These are phyloP conservation scores for Chelonoidis abingdonii DNA, from an alignment of 2,113 vertebrate species.

Conservation along the genomic window DNA sequence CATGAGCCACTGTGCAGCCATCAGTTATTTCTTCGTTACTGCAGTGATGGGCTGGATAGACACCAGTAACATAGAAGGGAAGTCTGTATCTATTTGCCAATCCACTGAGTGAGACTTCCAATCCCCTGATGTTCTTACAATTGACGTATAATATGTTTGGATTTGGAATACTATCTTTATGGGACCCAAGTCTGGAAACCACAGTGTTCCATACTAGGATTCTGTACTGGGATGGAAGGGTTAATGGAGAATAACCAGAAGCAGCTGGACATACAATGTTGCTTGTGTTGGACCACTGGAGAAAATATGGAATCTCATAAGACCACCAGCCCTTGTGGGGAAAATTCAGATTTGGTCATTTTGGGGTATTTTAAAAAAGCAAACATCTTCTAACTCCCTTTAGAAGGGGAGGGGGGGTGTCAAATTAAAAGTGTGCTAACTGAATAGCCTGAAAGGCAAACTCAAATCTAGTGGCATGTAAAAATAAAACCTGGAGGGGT, in stretches of 20 bases:
- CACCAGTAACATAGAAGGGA: slow-evolving; percentile 2
- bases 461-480: not conserved
- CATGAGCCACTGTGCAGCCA: slow-evolving; percentile 15
- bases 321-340: not conserved
- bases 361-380: not conserved
- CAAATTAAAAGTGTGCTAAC: not conserved
- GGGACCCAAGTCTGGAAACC: not conserved
- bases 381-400: not conserved
- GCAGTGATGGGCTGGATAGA: not conserved
- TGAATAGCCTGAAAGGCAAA: not conserved
- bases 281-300: not conserved
- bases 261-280: not conserved
- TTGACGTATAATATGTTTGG: not conserved
- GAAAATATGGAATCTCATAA: not conserved
- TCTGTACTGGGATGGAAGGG: not conserved
- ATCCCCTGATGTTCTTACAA: not conserved
- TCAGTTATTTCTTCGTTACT: not conserved
- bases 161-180: not conserved
- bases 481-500: fast-evolving
- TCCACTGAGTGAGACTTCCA: not conserved
- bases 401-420: not conserved
- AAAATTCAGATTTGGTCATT: not conserved
- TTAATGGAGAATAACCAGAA: not conserved
- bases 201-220: not conserved
- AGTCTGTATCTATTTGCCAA: not conserved